phyloP scores from a whole-genome alignment of 1,140 invertebrate genomes.

The Fopius arisanus region DNA sequence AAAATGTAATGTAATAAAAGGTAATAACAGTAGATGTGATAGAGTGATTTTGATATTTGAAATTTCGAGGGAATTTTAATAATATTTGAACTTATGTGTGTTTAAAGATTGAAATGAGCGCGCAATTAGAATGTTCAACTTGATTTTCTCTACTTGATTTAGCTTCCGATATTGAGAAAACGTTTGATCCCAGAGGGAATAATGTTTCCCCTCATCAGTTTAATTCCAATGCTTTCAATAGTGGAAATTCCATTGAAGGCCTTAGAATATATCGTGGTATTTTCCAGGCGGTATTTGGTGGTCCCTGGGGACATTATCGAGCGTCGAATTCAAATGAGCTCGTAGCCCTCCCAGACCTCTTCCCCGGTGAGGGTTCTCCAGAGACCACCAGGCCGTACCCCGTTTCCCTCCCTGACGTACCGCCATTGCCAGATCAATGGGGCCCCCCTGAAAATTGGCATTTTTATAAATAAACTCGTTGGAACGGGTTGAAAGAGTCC shows the following conservation, averaged over 20 bases:
- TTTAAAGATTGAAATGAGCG: too few species aligned
- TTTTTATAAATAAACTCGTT: too few species aligned
- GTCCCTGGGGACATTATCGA: constrained; percentile 54
- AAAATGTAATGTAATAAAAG: too few species aligned
- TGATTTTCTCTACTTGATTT: background rate
- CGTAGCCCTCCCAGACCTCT: constrained; percentile 38
- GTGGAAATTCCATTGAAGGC: constrained; percentile 18
- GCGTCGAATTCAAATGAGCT: constrained; percentile 55
- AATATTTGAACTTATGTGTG: too few species aligned
- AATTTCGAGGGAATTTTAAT: too few species aligned
- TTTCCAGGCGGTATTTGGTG: constrained; percentile 27
- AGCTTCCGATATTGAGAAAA: background rate
- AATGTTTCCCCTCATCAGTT: background rate
- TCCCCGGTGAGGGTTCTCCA: constrained; percentile 36
- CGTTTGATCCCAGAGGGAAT: background rate
- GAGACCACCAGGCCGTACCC: constrained; percentile 35
- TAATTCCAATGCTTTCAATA: constrained; percentile 4
- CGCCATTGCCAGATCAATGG: background rate
- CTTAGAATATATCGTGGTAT: constrained; percentile 44
- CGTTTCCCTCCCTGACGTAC: constrained; percentile 12
- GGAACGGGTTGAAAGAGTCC: background rate
- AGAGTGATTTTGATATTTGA: too few species aligned
- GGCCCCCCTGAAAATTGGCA: background rate
- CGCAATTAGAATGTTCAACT: too few species aligned
- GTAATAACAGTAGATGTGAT: too few species aligned